A percentile compares a stretch with the other conserved stretches of the same genome.
Conservation (phyloP, 2,113 vertebrate genomes). For the Cephalopholis sonnerati region DNA sequence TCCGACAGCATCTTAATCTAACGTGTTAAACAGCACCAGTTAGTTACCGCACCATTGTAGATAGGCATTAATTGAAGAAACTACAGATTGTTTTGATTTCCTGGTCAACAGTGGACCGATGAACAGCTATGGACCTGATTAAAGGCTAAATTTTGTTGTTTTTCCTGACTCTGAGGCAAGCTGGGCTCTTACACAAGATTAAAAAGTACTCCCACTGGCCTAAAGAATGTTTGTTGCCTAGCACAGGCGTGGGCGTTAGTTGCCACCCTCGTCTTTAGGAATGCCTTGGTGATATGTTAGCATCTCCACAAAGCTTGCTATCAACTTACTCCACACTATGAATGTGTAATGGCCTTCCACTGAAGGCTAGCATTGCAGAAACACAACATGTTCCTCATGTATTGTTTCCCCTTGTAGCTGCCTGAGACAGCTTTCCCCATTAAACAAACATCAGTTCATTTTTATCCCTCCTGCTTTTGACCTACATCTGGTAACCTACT, state of each 20-base stretch:
- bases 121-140: constrained; percentile 32
- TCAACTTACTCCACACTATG: constrained; percentile 7
- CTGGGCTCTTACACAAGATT: constrained; percentile 68
- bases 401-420: constrained; percentile 4
- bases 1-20: constrained; percentile 98
- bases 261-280: constrained; percentile 75
- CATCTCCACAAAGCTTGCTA: constrained; percentile 38
- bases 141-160: constrained; percentile 35
- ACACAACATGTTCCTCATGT: constrained; percentile 2
- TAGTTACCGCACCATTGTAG: constrained; percentile 2
- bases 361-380: constrained; percentile 21
- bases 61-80: not conserved
- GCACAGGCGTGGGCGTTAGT: constrained; percentile 61
- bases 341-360: constrained; percentile 23
- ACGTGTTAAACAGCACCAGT: constrained; percentile 21
- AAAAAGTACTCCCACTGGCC: constrained; percentile 76
- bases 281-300: constrained; percentile 66
- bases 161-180: constrained; percentile 38
- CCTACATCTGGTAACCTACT: constrained; percentile 83
- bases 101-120: not conserved
- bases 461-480: constrained; percentile 64
- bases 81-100: constrained; percentile 7
- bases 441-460: constrained; percentile 67
- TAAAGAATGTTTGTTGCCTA: constrained; percentile 81
- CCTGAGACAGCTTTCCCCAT: constrained; percentile 49